Conservation (phyloP, 1,140 invertebrate species). For the Andrena cerasifolii region DNA sequence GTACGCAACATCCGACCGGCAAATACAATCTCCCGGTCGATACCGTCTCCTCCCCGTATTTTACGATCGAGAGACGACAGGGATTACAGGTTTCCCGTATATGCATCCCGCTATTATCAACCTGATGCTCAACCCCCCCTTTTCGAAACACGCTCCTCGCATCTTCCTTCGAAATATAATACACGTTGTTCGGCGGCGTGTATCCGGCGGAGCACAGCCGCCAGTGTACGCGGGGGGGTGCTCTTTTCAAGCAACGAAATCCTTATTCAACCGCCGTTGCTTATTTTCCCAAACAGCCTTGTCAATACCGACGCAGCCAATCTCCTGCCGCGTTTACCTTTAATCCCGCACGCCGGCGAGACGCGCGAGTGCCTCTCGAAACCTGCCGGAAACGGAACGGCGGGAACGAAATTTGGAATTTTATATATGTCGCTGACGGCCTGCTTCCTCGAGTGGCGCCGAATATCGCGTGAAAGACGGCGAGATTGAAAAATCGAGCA, state of each 20-base stretch:
- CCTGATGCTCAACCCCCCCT: neutral
- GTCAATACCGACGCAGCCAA: conserved; percentile 23
- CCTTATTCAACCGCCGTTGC: neutral
- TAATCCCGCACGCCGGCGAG: neutral
- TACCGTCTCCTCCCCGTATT: neutral
- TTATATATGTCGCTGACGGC: neutral
- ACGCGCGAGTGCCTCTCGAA: neutral
- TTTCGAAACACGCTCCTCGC: neutral
- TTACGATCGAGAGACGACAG: conserved; percentile 10
- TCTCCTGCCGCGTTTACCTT: conserved; percentile 13
- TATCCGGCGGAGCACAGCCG: neutral
- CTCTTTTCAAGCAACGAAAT: neutral
- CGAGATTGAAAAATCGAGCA: too few relatives aligned
- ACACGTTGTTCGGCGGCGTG: neutral
- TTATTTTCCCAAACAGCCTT: conserved; percentile 25
- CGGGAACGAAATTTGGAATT: conserved; percentile 20
- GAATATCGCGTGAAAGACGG: neutral
- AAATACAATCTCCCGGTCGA: conserved; percentile 10
- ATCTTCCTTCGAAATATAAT: conserved; percentile 3
- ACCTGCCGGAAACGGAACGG: neutral
- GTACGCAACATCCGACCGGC: conserved; percentile 17
- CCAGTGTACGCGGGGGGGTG: too few relatives aligned
- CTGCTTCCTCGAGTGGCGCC: conserved; percentile 5
- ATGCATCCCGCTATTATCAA: neutral
- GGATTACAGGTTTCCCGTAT: neutral